phyloP scores from a whole-genome alignment of 2,797 vertebrate species.

The Arctocebus calabarensis region DNA sequence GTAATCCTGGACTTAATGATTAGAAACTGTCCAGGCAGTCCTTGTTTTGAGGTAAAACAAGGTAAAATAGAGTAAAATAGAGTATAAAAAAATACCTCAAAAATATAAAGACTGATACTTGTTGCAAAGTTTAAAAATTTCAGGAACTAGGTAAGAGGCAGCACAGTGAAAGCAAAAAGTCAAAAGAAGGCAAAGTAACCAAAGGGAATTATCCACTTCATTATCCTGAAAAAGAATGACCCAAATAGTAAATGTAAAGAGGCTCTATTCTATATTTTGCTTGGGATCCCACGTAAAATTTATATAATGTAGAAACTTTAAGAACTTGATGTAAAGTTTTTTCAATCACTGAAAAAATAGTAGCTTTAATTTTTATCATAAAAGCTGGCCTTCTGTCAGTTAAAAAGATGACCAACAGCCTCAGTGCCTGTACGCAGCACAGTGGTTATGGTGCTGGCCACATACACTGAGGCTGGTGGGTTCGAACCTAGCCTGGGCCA shows the following conservation, averaged over 20 bases:
- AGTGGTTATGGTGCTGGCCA: too few species aligned
- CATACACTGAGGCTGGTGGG: too few species aligned
- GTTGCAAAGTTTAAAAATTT: conserved; percentile 13
- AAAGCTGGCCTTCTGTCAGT: conserved; percentile 40
- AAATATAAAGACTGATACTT: conserved; percentile 39
- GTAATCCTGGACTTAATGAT: not conserved
- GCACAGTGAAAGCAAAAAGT: conserved; percentile 51
- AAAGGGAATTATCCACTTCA: conserved; percentile 65
- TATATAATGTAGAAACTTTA: not conserved
- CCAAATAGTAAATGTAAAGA: conserved; percentile 23
- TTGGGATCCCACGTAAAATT: not conserved
- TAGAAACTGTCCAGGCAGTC: conserved; percentile 19
- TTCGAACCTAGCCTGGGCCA: too few species aligned
- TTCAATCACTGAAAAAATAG: conserved; percentile 44
- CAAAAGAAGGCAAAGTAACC: conserved; percentile 35
- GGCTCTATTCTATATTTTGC: conserved; percentile 10
- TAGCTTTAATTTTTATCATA: conserved; percentile 21
- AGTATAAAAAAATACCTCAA: conserved; percentile 37
- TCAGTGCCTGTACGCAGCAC: too few species aligned
- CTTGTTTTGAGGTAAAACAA: too few species aligned
- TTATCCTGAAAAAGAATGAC: conserved; percentile 70
- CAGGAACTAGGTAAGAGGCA: conserved; percentile 20
- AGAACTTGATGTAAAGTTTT: conserved; percentile 2
- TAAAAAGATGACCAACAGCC: not conserved
- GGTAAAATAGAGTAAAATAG: too few species aligned